These are phyloP conservation scores for Mylabris sibirica DNA, from an alignment of 2,888 invertebrate species.

Conservation along the genomic window DNA sequence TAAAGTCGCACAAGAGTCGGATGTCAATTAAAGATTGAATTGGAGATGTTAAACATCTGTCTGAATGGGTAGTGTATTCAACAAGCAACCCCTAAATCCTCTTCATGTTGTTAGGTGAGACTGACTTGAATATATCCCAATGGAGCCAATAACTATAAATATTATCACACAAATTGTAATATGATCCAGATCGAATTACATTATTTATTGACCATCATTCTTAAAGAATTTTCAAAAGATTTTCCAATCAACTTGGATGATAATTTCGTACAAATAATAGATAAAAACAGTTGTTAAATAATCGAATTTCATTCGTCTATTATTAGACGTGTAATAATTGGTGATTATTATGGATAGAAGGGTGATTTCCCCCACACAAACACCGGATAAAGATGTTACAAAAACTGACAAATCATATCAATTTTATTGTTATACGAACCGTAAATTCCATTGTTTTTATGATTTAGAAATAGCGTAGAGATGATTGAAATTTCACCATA, in stretches of 20 bases:
- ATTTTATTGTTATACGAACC: background rate
- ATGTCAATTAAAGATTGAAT: slow-evolving; percentile 51
- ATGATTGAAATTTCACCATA: background rate
- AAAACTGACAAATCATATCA: background rate
- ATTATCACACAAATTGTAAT: slow-evolving; percentile 52
- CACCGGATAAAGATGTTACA: background rate
- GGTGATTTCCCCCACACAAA: background rate
- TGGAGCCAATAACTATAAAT: slow-evolving; percentile 53
- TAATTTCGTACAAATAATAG: background rate
- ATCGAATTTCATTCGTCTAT: background rate
- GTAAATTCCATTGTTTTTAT: background rate
- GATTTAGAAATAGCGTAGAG: background rate
- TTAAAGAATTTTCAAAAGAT: background rate
- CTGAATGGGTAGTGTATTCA: slow-evolving; percentile 36
- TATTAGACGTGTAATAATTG: background rate
- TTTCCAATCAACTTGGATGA: background rate
- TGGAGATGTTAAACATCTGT: slow-evolving; percentile 50
- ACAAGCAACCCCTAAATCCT: slow-evolving; percentile 46
- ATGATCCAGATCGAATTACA: slow-evolving; percentile 30
- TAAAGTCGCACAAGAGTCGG: slow-evolving; percentile 46
- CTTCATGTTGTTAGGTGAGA: slow-evolving; percentile 39
- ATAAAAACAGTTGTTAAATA: too few species aligned
- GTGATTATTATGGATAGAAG: background rate
- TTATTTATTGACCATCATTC: slow-evolving; percentile 24
- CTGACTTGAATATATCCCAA: slow-evolving; percentile 39